Percentiles rank a stretch among this genome's conserved stretches.
These are phyloP conservation scores for Baronia brevicornis DNA, from an alignment of 2,888 invertebrate genomes.

Conservation along the genomic window DNA sequence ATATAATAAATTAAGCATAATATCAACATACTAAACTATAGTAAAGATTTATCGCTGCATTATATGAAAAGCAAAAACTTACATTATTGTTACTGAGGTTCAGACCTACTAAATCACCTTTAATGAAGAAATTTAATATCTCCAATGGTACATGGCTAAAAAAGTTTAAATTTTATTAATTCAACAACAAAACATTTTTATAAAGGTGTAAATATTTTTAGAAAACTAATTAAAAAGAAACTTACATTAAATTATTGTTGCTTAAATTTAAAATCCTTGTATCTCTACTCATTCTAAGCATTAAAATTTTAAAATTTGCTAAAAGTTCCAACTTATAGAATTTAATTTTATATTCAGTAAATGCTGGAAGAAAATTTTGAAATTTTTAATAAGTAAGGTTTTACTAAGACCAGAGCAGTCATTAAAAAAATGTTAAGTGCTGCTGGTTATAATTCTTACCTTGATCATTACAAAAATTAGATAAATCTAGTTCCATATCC, in stretches of 20 bases:
- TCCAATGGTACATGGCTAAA: conserved; percentile 55
- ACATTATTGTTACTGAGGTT: conserved; percentile 61
- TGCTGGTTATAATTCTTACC: conserved; percentile 38
- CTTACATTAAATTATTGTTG: conserved; percentile 52
- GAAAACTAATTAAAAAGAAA: conserved; percentile 2
- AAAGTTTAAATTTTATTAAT: conserved; percentile 19
- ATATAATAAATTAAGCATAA: background rate
- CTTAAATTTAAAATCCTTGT: conserved; percentile 54
- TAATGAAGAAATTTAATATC: conserved; percentile 63
- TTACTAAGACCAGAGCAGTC: no score
- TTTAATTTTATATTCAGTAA: conserved; percentile 40
- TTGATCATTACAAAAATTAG: conserved; percentile 50
- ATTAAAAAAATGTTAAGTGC: conserved; percentile 7
- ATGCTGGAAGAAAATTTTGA: conserved; percentile 40
- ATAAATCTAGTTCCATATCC: conserved; percentile 47
- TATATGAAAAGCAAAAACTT: no score
- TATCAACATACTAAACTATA: background rate
- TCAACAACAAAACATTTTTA: conserved; percentile 5
- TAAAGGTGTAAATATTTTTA: no score
- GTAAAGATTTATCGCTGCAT: background rate
- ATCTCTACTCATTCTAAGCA: conserved; percentile 59
- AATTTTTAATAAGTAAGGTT: background rate
- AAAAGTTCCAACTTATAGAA: conserved; percentile 53
- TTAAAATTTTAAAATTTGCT: conserved; percentile 50
- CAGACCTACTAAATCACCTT: conserved; percentile 49